Evolutionary conservation across 2,113 vertebrate genomes (phyloP), one percentile per base, ranked within the genome.

Genomic region (Crotalus horridus): DNA sequence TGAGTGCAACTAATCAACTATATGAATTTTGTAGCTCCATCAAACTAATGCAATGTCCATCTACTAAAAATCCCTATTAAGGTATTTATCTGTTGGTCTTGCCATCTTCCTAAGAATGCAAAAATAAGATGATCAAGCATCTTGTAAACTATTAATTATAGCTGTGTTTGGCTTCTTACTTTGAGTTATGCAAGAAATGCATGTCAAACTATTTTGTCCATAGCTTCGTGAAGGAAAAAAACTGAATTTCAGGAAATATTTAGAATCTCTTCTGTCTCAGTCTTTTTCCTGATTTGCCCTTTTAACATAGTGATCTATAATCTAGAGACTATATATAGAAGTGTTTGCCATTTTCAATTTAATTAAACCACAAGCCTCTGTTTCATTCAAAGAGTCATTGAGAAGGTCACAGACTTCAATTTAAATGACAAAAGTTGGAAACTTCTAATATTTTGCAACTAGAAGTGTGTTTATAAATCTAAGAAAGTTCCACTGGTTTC

Each of bases 331-430:
- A 26, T 54, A 93, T 10, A 93, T 90, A 59, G 90, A 89, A 0
- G 1, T 74, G 56, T 94, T 95, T 91, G 29, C 85, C 26, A 51
- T 94, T 94, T 90, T 87, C 74, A 92, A 81, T 88, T 93, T 95
- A 94, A 94, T 96, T 95, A 94, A 93, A 92, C 26, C 56, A 69
- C 94, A 92, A 10, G 3, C 24, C 91, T 93, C 46, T 91, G 0
- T 88, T 39, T 88, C 56, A 85, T 90, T 59, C 39, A 81, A 87
- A 91, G 81, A 88, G 88, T 48, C 39, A 93, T 86, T 48, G 61
- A 53, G 93, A 94, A 94, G 43, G 29, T 89, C 87, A 53, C 43
- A 24, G 88, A 55, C 74, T 94, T 93, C 93, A 95, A 93, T 89
- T 86, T 55, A 86, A 55, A 48, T 89, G 55, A 61, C 89, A 88